These are phyloP conservation scores for Teleogryllus oceanicus DNA, from an alignment of 2,888 invertebrate genomes.

Conservation along the genomic window DNA sequence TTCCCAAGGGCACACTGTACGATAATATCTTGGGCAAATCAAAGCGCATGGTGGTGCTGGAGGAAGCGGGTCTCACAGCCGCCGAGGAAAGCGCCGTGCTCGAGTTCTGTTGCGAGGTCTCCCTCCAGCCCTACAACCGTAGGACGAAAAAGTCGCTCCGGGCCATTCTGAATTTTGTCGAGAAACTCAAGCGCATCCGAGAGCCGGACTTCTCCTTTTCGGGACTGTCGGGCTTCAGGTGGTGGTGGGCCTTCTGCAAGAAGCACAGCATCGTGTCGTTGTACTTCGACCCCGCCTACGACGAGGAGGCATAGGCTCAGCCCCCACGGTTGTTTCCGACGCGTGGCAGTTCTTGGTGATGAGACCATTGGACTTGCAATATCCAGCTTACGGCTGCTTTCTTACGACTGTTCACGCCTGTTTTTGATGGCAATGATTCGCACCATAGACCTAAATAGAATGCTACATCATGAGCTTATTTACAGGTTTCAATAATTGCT, in stretches of 20 bases:
- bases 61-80: slow-evolving; percentile 61
- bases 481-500: too few relatives aligned
- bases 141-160: slow-evolving; percentile 65
- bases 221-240: slow-evolving; percentile 68
- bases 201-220: slow-evolving; percentile 65
- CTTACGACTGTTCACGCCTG: too few relatives aligned
- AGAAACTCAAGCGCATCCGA: slow-evolving; percentile 57
- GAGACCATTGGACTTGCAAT: too few relatives aligned
- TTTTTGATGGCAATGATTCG: background rate
- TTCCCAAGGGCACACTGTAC: slow-evolving; percentile 73
- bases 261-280: slow-evolving; percentile 70
- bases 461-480: too few relatives aligned
- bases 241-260: slow-evolving; percentile 83
- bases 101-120: slow-evolving; percentile 71
- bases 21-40: slow-evolving; percentile 75
- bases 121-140: slow-evolving; percentile 65
- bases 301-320: background rate
- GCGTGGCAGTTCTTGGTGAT: too few relatives aligned
- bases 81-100: slow-evolving; percentile 63
- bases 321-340: background rate
- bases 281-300: slow-evolving; percentile 49
- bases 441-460: too few relatives aligned
- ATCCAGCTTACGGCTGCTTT: too few relatives aligned
- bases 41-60: slow-evolving; percentile 70
- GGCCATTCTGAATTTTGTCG: slow-evolving; percentile 63